Evolutionary conservation across 2,113 vertebrate species (phyloP), one percentile per base, ranked within the genome.

Genomic region (Pachypanchax playfairii): DNA sequence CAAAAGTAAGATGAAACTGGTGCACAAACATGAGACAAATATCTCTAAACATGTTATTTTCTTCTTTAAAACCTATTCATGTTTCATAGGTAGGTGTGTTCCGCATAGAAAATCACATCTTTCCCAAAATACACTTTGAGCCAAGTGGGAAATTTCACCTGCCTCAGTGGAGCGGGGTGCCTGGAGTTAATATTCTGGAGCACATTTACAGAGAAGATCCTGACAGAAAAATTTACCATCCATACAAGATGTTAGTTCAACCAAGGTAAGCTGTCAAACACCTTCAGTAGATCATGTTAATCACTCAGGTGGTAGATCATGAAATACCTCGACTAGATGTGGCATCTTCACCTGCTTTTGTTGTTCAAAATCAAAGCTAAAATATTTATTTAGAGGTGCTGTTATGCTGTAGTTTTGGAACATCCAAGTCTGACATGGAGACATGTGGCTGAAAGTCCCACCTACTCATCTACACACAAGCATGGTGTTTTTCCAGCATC

Each of bases 91-190:
- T 64, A 1, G 70, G 75, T 0, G 36, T 89, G 54, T 93, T 91
- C 71, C 64, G 88, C 15, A 89, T 93, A 49, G 87, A 94, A 79
- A 94, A 91, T 57, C 91, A 90, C 13, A 57, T 93, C 63, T 93
- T 93, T 26, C 88, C 90, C 4, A 77, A 88, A 54, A 88, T 65
- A 0, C 0, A 87, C 6, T 85, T 75, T 66, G 89, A 91, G 13
- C 51, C 73, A 22, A 80, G 53, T 0, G 12, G 0, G 0, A 31
- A 1, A 18, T 91, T 92, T 68, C 75, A 82, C 17, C 38, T 88
- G 41, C 75, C 83, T 0, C 67, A 77, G 7, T 94, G 93, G 94
- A 77, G 64, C 0, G 0, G 53, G 0, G 83, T 93, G 36, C 93
- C 91, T 0, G 92, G 92, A 6, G 5, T 91, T 14, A 93, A 93